A percentile compares a stretch with the other conserved stretches of the same genome.
These are phyloP conservation scores for Drosophila tani DNA, from an alignment of 1,140 invertebrate genomes.

Conservation along the genomic window DNA sequence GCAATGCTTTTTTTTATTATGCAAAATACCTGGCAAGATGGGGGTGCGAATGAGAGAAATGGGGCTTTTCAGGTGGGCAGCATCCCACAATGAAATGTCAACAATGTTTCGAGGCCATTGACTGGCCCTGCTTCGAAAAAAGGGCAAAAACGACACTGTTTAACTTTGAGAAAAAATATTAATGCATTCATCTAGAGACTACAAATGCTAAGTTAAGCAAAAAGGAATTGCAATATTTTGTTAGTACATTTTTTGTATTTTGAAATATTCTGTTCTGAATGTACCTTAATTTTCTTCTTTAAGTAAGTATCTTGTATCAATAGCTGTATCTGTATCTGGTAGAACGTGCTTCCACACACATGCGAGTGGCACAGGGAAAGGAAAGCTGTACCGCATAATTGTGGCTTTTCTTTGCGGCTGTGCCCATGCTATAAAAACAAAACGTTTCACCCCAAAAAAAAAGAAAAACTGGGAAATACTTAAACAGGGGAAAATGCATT, in stretches of 20 bases:
- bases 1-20: slow-evolving; percentile 57
- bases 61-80: slow-evolving; percentile 43
- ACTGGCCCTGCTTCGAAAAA: slow-evolving; percentile 20
- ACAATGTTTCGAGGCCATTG: slow-evolving; percentile 37
- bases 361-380: slow-evolving; percentile 45
- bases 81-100: slow-evolving; percentile 30
- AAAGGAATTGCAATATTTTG: too few relatives aligned
- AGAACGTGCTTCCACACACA: slow-evolving; percentile 60
- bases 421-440: slow-evolving; percentile 23
- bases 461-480: slow-evolving; percentile 31
- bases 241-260: not conserved
- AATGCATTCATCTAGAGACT: not conserved
- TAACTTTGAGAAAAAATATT: too few relatives aligned
- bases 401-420: slow-evolving; percentile 40
- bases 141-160: too few relatives aligned
- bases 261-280: not conserved
- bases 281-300: not conserved
- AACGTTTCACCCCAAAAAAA: slow-evolving; percentile 42
- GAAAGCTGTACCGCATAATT: slow-evolving; percentile 68
- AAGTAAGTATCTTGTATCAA: slow-evolving; percentile 3
- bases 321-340: slow-evolving; percentile 23
- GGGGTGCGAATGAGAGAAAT: slow-evolving; percentile 37
- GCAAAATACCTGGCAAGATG: slow-evolving; percentile 44
- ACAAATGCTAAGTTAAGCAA: too few relatives aligned
- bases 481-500: slow-evolving; percentile 42